phyloP scores from a whole-genome alignment of 2,113 vertebrate species.

The Phylloscopus whistleri region DNA sequence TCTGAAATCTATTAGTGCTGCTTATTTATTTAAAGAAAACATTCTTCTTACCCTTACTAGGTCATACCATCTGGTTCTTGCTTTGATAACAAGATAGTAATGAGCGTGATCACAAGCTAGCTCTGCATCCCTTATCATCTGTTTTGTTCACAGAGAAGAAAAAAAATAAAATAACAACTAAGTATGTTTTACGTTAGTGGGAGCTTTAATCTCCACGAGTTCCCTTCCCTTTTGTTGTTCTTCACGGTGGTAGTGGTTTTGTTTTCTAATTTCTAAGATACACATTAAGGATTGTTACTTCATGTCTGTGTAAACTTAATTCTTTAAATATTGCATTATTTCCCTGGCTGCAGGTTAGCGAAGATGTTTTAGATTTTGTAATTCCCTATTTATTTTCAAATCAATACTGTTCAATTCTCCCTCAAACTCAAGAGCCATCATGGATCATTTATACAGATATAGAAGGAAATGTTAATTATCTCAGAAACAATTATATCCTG shows the following conservation, averaged over 20 bases:
- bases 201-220: slow-evolving; percentile 36
- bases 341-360: slow-evolving; percentile 38
- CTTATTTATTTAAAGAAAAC: slow-evolving; percentile 51
- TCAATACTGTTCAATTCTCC: slow-evolving; percentile 36
- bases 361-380: slow-evolving; percentile 33
- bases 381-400: slow-evolving; percentile 67
- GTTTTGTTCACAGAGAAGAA: slow-evolving; percentile 62
- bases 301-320: slow-evolving; percentile 54
- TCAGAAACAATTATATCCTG: slow-evolving; percentile 46
- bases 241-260: neutral
- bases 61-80: slow-evolving; percentile 79
- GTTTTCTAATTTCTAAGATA: slow-evolving; percentile 27
- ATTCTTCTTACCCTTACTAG: slow-evolving; percentile 75
- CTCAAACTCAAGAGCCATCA: slow-evolving; percentile 18
- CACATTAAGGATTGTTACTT: slow-evolving; percentile 13
- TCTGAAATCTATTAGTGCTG: slow-evolving; percentile 47
- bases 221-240: neutral
- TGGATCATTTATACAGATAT: slow-evolving; percentile 8
- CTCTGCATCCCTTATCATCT: slow-evolving; percentile 65
- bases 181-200: neutral
- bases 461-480: slow-evolving; percentile 18
- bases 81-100: slow-evolving; percentile 78
- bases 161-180: slow-evolving; percentile 25
- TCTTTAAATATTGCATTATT: slow-evolving; percentile 57
- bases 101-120: slow-evolving; percentile 81